Evolutionary conservation across 2,888 invertebrate species (phyloP).

Genomic region (Eurytoma adleriae): DNA sequence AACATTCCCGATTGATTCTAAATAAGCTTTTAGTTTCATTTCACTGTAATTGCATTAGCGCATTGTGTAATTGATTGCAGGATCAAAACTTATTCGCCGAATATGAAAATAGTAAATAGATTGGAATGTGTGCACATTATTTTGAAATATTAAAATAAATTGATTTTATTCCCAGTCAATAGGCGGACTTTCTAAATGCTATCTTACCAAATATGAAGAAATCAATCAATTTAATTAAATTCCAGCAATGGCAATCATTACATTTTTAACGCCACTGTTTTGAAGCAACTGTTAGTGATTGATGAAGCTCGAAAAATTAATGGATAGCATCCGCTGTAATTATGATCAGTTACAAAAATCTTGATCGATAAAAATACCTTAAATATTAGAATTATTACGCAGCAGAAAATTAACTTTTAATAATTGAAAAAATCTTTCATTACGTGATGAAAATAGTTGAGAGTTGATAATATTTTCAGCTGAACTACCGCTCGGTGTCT

Average conservation of each 20-base stretch:
- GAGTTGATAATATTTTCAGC: too few species aligned
- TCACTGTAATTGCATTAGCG: too few species aligned
- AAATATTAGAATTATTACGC: too few species aligned
- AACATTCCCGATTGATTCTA: too few species aligned
- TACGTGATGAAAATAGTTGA: too few species aligned
- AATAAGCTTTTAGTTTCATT: too few species aligned
- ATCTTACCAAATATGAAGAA: constrained; percentile 3
- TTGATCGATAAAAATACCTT: too few species aligned
- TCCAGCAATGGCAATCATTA: constrained; percentile 1
- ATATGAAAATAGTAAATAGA: neutral
- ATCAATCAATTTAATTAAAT: constrained; percentile 29
- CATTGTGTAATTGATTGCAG: neutral
- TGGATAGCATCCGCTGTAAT: neutral
- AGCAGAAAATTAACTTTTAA: too few species aligned
- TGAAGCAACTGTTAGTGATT: neutral
- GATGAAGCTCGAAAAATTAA: constrained; percentile 21
- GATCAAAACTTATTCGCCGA: neutral
- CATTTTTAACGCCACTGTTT: constrained; percentile 11
- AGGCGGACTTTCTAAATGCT: constrained; percentile 1
- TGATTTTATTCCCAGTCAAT: neutral
- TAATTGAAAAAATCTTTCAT: too few species aligned
- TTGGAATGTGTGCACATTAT: neutral
- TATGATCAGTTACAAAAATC: neutral
- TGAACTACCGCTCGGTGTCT: too few species aligned
- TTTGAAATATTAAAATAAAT: constrained; percentile 6